Evolutionary conservation across 2,888 invertebrate genomes (phyloP).

Genomic region (Protodeltote pygarga): DNA sequence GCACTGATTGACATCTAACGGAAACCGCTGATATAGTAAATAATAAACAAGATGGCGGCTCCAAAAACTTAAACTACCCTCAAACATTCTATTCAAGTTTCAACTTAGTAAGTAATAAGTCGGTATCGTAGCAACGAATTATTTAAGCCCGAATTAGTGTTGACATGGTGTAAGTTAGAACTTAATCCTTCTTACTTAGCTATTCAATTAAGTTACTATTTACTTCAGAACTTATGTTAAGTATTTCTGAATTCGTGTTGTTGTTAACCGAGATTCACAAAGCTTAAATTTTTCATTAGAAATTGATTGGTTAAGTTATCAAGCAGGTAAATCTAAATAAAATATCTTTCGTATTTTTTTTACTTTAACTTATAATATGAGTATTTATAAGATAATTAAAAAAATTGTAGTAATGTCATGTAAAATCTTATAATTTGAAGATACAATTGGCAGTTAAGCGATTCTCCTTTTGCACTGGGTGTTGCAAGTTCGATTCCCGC

Average conservation of each 20-base stretch:
- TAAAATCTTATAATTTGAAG: too few relatives aligned
- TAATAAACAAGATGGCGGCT: background rate
- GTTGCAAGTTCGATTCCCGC: too few relatives aligned
- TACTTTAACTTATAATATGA: too few relatives aligned
- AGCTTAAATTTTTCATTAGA: too few relatives aligned
- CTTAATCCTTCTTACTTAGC: constrained; percentile 2
- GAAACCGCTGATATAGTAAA: background rate
- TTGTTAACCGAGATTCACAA: background rate
- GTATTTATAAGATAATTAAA: too few relatives aligned
- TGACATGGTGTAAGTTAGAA: background rate
- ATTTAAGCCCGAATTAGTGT: constrained; percentile 16
- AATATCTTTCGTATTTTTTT: too few relatives aligned
- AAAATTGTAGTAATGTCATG: too few relatives aligned
- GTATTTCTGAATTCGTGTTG: constrained; percentile 1
- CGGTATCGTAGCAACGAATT: constrained; percentile 3
- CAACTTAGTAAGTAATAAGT: background rate
- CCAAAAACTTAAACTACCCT: background rate
- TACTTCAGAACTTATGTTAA: background rate
- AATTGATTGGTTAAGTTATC: too few relatives aligned
- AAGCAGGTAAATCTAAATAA: too few relatives aligned
- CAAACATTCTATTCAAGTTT: background rate
- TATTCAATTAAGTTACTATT: background rate
- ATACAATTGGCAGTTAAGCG: too few relatives aligned
- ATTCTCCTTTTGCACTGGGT: too few relatives aligned
- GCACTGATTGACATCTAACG: too few relatives aligned